Base-by-base conservation (phyloP, 2,888 invertebrate species). In the Chromoteleia sp. region DNA sequence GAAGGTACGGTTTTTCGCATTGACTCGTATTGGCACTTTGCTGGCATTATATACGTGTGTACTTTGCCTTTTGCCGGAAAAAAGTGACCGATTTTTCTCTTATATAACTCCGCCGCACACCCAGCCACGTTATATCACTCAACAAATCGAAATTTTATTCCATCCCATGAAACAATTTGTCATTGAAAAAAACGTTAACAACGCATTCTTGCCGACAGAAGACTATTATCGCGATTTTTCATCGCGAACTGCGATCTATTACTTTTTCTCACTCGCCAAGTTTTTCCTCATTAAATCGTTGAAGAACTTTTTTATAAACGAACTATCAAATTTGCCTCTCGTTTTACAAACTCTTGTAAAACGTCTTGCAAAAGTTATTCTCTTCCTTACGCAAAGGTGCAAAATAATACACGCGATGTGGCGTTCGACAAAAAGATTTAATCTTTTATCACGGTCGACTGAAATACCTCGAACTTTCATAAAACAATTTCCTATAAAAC, bases 71-170 rank as follows among this genome's bases (percentile, higher is more conserved):
- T 48, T 25, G 56, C 29, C 14, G 30, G 33, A 54, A 77, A 76
- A 78, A 61, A 79, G 67, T 73, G 73, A 67, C 67, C 73, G 73
- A 79, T 73, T 79, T 73, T 78, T 73, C 70, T 73, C 43, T 71
- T 67, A 45, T 73, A 73, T 54, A 52, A 71, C 77, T 50, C 45
- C 58, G 30, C 63, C 33, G 43, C 33, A 43, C 43, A 19, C 17
- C 29, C 61, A 15, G 12, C 70, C 15, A 45, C 50, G 63, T 70
- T 70, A 52, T 54, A 68, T 70, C 61, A 63, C 56, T 68, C 68
- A 33, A 43, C 76, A 70, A 68, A 70, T 67, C 68, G 61, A 75
- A 43, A 48, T 70, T 71, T 78, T 70, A 61, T 68, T 70, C 54
- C 56, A 61, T 36, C 59, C 59, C 43, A 41, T 54, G 15, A 59